Evolutionary conservation across 2,113 vertebrate species (phyloP), one percentile per base, ranked within the genome.

Genomic region (Cinclus mexicanus): DNA sequence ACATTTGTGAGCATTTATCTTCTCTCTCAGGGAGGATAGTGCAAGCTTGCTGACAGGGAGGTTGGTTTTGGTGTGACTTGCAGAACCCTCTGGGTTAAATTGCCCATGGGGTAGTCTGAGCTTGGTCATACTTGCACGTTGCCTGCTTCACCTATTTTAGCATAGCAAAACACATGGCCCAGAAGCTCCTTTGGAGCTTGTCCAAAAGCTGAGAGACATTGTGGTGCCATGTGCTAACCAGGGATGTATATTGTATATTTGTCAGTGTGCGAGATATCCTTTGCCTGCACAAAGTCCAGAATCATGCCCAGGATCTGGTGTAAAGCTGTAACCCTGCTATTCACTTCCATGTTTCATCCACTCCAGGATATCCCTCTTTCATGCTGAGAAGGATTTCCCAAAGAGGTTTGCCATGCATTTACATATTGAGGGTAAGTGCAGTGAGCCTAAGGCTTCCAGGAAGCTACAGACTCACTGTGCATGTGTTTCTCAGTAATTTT

Each of bases 401-500:
- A 91, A 78, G 21, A 81, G 60, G 86, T 93, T 90, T 93, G 56
- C 47, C 35, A 31, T 31, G 26, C 35, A 39, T 86, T 93, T 83
- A 63, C 76, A 47, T 90, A 63, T 80, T 63, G 83, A 95, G 83
- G 42, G 42, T 65, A 83, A 93, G 84, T 77, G 63, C 35, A 74
- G 67, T 63, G 55, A 83, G 95, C 95, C 94, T 67, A 61, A 89
- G 96, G 92, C 92, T 89, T 93, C 64, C 86, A 95, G 94, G 94
- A 95, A 94, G 83, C 90, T 95, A 61, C 79, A 93, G 94, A 70
- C 88, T 93, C 87, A 47, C 63, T 11, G 35, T 94, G 89, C 88
- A 81, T 95, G 95, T 94, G 83, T 93, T 96, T 94, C 94, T 90
- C 64, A 59, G 89, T 90, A 90, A 95, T 90, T 97, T 97, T 93